phyloP scores from a whole-genome alignment of 92 coral and sea anemone genomes.

The Actinernus sp. region DNA sequence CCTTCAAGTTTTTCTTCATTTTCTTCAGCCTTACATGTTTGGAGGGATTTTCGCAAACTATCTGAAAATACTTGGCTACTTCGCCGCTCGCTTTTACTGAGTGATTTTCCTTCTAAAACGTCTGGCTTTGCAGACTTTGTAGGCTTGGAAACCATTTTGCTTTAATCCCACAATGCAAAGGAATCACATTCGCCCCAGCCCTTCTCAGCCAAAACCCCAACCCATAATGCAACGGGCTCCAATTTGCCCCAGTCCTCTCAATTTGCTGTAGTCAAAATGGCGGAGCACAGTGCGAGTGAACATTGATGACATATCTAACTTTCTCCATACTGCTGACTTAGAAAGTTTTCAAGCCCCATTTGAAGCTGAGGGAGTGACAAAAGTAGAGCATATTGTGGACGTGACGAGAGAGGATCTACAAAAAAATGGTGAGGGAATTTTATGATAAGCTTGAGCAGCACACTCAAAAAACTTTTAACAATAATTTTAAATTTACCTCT shows the following conservation, averaged over 20 bases:
- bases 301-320: conserved; percentile 12
- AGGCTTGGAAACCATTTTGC: conserved; percentile 1
- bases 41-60: conserved; percentile 38
- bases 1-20: conserved; percentile 63
- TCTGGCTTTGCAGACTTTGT: neutral
- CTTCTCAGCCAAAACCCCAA: too few relatives aligned
- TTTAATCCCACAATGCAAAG: too few relatives aligned
- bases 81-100: conserved; percentile 18
- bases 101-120: neutral
- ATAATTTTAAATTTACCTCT: neutral
- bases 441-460: neutral
- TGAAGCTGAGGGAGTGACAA: conserved; percentile 42
- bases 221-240: conserved; percentile 6
- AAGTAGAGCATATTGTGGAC: conserved; percentile 37
- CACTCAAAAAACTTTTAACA: neutral
- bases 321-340: conserved; percentile 40
- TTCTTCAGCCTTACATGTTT: conserved; percentile 37
- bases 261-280: too few relatives aligned
- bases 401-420: conserved; percentile 41
- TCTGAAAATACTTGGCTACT: conserved; percentile 2
- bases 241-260: conserved; percentile 1
- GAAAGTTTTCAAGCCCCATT: conserved; percentile 41
- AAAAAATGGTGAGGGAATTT: conserved; percentile 26
- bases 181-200: too few relatives aligned
- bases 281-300: neutral